These are phyloP conservation scores for Cyanistes caeruleus DNA, from an alignment of 2,113 vertebrate genomes.

Conservation along the genomic window DNA sequence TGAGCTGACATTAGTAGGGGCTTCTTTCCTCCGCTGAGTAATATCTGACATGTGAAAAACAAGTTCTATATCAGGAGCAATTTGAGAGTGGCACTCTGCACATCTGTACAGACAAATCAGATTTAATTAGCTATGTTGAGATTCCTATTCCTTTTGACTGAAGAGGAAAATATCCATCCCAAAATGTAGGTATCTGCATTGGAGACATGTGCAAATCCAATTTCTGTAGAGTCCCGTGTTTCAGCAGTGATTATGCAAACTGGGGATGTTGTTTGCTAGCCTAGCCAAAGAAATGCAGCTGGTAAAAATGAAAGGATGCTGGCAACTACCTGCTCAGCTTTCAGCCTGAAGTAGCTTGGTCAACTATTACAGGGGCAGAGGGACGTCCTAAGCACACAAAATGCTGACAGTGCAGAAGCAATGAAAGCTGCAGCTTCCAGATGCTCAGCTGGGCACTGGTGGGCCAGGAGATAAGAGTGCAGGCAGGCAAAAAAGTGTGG, in stretches of 20 bases:
- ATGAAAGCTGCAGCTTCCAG: slow-evolving; percentile 14
- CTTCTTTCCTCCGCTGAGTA: neutral
- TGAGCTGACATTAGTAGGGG: neutral
- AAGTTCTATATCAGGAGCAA: neutral
- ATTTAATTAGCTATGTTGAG: slow-evolving; percentile 35
- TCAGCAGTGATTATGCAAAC: neutral
- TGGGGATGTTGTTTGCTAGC: neutral
- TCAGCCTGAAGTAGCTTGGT: slow-evolving; percentile 35
- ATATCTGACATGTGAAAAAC: neutral
- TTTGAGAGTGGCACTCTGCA: slow-evolving; percentile 3
- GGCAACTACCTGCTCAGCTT: slow-evolving; percentile 55
- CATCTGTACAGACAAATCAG: slow-evolving; percentile 30
- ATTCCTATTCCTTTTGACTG: slow-evolving; percentile 12
- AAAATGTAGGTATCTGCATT: slow-evolving; percentile 20
- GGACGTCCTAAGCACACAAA: neutral
- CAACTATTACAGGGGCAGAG: neutral
- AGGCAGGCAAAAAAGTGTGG: neutral
- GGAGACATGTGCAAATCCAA: slow-evolving; percentile 10
- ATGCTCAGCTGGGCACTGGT: neutral
- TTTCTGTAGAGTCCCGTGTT: neutral
- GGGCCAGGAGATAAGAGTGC: neutral
- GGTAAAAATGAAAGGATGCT: slow-evolving; percentile 53
- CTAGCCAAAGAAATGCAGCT: slow-evolving; percentile 51
- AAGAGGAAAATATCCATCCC: slow-evolving; percentile 21
- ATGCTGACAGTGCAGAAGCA: slow-evolving; percentile 14